A percentile compares a stretch with the other conserved stretches of the same genome.
phyloP scores from a whole-genome alignment of 2,888 invertebrate species.

The Pelosia muscerda region DNA sequence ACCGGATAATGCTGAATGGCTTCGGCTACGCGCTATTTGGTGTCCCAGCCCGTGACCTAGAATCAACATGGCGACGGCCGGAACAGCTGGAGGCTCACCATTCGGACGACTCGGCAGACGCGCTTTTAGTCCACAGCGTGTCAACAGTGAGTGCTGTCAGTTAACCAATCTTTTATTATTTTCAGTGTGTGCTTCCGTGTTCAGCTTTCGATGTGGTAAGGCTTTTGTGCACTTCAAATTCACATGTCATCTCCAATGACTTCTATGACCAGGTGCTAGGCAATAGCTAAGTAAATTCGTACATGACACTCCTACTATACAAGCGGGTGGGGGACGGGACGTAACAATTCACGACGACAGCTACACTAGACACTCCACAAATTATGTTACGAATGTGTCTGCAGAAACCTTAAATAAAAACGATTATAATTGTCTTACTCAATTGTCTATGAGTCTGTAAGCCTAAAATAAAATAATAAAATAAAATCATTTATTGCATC shows the following conservation, averaged over 20 bases:
- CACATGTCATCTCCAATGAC: neutral
- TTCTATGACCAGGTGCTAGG: neutral
- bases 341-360: too few relatives aligned
- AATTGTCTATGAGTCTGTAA: too few relatives aligned
- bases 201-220: constrained; percentile 49
- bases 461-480: too few relatives aligned
- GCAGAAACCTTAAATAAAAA: too few relatives aligned
- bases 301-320: too few relatives aligned
- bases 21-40: constrained; percentile 93
- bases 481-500: too few relatives aligned
- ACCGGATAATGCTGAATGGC: constrained; percentile 94
- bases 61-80: constrained; percentile 90
- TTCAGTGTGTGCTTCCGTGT: constrained; percentile 51
- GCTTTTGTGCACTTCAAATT: constrained; percentile 29
- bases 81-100: constrained; percentile 81
- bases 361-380: neutral
- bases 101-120: constrained; percentile 81
- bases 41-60: constrained; percentile 90
- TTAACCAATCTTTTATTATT: constrained; percentile 63
- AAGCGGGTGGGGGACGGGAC: too few relatives aligned
- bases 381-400: too few relatives aligned
- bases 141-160: constrained; percentile 88
- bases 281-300: too few relatives aligned
- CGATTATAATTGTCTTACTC: too few relatives aligned
- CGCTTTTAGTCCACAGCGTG: constrained; percentile 87